phyloP scores from a whole-genome alignment of 2,888 invertebrate species.

The Periphyllus acericola region DNA sequence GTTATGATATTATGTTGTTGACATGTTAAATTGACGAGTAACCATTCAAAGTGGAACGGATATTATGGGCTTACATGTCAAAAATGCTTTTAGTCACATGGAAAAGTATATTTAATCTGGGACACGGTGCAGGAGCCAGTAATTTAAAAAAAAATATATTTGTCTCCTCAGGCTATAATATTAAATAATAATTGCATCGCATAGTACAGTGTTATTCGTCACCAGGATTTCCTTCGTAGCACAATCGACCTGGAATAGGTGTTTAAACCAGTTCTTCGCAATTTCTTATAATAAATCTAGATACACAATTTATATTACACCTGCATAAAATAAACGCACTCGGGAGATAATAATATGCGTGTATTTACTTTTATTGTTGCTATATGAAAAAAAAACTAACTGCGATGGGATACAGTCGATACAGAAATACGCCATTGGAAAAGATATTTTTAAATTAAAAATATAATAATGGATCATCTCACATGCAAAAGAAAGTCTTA shows the following conservation, averaged over 20 bases:
- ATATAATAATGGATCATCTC: not conserved
- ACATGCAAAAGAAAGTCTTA: not conserved
- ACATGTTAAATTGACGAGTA: conserved; percentile 9
- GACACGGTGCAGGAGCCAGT: conserved; percentile 1
- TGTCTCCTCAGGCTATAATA: conserved; percentile 40
- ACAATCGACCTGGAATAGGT: conserved; percentile 6
- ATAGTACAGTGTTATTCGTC: conserved; percentile 37
- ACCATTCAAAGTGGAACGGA: conserved; percentile 37
- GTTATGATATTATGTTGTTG: not conserved
- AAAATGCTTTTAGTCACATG: not conserved
- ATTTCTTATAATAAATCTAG: conserved; percentile 8
- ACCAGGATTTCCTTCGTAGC: conserved; percentile 31
- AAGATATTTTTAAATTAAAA: not conserved
- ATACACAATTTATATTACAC: not conserved
- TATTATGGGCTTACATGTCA: conserved; percentile 22
- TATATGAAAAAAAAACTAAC: not conserved
- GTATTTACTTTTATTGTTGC: not conserved
- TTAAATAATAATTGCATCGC: conserved; percentile 38
- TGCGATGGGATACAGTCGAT: not conserved
- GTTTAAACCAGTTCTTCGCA: conserved; percentile 43
- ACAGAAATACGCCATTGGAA: not conserved
- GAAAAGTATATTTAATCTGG: conserved; percentile 20
- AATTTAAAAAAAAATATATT: conserved; percentile 35
- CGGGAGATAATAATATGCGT: not conserved
- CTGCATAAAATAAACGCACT: not conserved